Evolutionary conservation across 2,113 vertebrate species (phyloP).

Genomic region (Cyphotilapia sp.): DNA sequence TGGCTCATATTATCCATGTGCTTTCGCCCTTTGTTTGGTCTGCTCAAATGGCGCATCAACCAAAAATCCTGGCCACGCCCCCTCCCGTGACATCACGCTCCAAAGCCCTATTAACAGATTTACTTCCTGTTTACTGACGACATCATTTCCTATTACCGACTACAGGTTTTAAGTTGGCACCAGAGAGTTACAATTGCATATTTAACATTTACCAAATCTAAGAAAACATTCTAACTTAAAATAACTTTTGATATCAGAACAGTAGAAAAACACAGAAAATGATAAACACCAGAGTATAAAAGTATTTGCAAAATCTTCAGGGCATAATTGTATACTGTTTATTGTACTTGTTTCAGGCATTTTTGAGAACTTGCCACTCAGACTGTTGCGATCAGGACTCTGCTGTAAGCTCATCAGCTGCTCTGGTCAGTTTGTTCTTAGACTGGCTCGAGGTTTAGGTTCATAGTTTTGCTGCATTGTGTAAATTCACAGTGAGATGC

Average conservation of each 20-base stretch:
- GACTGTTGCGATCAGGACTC: neutral
- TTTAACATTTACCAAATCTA: neutral
- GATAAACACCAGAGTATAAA: neutral
- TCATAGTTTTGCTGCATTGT: neutral
- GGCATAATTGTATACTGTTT: neutral
- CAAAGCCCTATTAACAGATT: neutral
- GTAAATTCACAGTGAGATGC: neutral
- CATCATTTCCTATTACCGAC: neutral
- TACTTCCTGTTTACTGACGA: neutral
- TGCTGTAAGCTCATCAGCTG: neutral
- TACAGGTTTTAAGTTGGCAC: neutral
- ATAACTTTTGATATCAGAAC: neutral
- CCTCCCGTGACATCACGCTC: neutral
- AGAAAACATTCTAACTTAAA: neutral
- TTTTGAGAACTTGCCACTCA: neutral
- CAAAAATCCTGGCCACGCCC: neutral
- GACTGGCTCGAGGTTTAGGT: neutral
- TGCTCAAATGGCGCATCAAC: fast-evolving
- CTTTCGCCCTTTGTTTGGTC: neutral
- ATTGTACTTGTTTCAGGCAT: neutral
- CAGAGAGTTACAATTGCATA: neutral
- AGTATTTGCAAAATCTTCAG: neutral
- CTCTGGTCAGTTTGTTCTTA: neutral
- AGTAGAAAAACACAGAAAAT: neutral
- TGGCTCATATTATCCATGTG: neutral